A percentile compares a stretch with the other conserved stretches of the same genome.
These are phyloP conservation scores for Anguilla megastoma DNA, from an alignment of 2,797 vertebrate genomes.

Conservation along the genomic window DNA sequence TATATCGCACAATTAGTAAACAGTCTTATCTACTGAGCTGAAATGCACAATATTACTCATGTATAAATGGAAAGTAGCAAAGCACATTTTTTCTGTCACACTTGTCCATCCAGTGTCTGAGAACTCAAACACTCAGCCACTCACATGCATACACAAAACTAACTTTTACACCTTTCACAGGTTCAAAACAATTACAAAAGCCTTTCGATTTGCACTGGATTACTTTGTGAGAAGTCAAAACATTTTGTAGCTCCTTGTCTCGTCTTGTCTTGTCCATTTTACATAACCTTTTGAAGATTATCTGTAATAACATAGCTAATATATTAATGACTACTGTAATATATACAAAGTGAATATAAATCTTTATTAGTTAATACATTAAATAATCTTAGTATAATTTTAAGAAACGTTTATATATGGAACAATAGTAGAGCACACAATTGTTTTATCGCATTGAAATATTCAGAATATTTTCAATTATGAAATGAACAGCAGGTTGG, in stretches of 20 bases:
- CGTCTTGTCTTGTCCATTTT: conserved; percentile 63
- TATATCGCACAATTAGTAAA: conserved; percentile 24
- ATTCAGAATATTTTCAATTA: conserved; percentile 52
- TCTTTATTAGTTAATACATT: conserved; percentile 78
- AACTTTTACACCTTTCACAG: conserved; percentile 37
- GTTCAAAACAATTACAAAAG: conserved; percentile 43
- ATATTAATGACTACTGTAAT: conserved; percentile 78
- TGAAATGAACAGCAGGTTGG: conserved; percentile 37
- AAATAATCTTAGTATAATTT: conserved; percentile 74
- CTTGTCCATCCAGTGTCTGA: conserved; percentile 42
- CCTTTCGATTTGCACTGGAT: conserved; percentile 47
- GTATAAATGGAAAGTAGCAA: conserved; percentile 12
- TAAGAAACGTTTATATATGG: conserved; percentile 67
- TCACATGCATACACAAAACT: conserved; percentile 50
- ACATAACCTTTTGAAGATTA: conserved; percentile 72
- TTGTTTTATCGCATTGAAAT: conserved; percentile 52
- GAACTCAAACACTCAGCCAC: conserved; percentile 45
- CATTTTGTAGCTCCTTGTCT: conserved; percentile 49
- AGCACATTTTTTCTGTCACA: conserved; percentile 14
- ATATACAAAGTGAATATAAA: conserved; percentile 83
- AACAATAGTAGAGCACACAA: conserved; percentile 67
- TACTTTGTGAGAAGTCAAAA: conserved; percentile 41
- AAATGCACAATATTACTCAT: conserved; percentile 25
- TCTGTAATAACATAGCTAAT: conserved; percentile 73
- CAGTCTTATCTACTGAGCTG: conserved; percentile 26